Evolutionary conservation across 1,140 invertebrate genomes (phyloP), one percentile per base, ranked within the genome.

Genomic region (Aradophagus sp.): DNA sequence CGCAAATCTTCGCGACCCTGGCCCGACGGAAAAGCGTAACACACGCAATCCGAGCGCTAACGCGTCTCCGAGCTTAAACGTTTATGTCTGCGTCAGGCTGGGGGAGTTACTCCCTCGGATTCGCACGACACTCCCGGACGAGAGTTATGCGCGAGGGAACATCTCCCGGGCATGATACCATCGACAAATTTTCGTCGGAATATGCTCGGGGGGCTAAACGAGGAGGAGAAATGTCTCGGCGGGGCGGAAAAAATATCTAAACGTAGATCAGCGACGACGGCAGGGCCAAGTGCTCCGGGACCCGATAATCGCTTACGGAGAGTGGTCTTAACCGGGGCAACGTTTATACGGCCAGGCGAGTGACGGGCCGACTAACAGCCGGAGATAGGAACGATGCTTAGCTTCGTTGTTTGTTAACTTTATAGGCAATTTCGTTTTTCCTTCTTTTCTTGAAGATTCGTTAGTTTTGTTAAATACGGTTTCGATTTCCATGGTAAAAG

Each of bases 131-230:
- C 75, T 77, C 77, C 75, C 68, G 56, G 56, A 58, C 53, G 70
- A 75, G 77, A 83, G 82, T 83, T 83, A 84, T 79, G 77, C 58
- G 71, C 69, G 77, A 81, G 83, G 82, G 82, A 83, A 85, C 81
- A 85, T 84, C 78, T 77, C 77, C 61, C 61, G 58, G 55, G 71
- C 16, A 53, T 77, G 83, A 85, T 84, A 85, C 70, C 68, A 62
- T 73, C 78, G 83, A 83, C 83, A 84, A 85, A 84, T 85, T 85
- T 83, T 71, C 74, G 78, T 74, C 80, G 80, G 83, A 84, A 84
- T 83, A 84, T 85, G 81, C 75, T 75, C 47, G 35, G 44, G 38
- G 2, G n/a, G n/a, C n/a, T n/a, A n/a, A n/a, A n/a, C n/a, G n/a
- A n/a, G 20, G 20, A 23, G 8, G 20, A 23, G 20, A 23, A n/a